A percentile compares a stretch with the other conserved stretches of the same genome.
These are phyloP conservation scores for Leuciscus idus DNA, from an alignment of 2,113 vertebrate genomes.

Conservation along the genomic window DNA sequence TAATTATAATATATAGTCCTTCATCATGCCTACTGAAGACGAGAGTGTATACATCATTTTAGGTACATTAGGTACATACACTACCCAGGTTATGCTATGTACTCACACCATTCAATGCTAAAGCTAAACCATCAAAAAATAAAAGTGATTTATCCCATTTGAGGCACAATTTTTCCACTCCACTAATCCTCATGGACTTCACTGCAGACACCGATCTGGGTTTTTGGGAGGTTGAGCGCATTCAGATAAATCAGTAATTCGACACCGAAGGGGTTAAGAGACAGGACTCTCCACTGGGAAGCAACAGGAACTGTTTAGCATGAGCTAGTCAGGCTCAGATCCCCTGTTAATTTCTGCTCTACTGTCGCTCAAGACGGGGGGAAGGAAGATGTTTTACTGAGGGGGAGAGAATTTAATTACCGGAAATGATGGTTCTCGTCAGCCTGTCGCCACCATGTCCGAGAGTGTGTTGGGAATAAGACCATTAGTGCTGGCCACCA, in stretches of 20 bases:
- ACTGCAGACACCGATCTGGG: constrained; percentile 30
- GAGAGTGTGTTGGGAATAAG: constrained; percentile 51
- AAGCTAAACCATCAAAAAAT: background rate
- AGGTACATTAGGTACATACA: background rate
- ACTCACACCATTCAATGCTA: background rate
- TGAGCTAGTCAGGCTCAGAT: constrained; percentile 55
- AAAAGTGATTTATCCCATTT: constrained; percentile 13
- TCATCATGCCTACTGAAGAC: background rate
- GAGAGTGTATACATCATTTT: no score
- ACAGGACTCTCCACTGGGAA: constrained; percentile 60
- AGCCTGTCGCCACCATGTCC: constrained; percentile 53
- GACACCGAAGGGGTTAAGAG: constrained; percentile 64
- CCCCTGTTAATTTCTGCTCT: constrained; percentile 17
- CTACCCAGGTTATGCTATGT: background rate
- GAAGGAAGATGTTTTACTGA: constrained; percentile 60
- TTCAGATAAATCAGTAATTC: constrained; percentile 66
- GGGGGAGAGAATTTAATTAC: constrained; percentile 58
- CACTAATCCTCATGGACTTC: constrained; percentile 24
- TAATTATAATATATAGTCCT: background rate
- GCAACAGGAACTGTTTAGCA: constrained; percentile 67
- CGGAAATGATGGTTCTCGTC: constrained; percentile 65
- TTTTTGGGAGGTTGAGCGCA: constrained; percentile 47
- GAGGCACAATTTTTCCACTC: background rate
- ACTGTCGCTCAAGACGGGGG: constrained; percentile 49
- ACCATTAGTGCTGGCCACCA: constrained; percentile 45